Conservation (phyloP, 2,888 invertebrate species). For the Heteromyza rotundicornis region DNA sequence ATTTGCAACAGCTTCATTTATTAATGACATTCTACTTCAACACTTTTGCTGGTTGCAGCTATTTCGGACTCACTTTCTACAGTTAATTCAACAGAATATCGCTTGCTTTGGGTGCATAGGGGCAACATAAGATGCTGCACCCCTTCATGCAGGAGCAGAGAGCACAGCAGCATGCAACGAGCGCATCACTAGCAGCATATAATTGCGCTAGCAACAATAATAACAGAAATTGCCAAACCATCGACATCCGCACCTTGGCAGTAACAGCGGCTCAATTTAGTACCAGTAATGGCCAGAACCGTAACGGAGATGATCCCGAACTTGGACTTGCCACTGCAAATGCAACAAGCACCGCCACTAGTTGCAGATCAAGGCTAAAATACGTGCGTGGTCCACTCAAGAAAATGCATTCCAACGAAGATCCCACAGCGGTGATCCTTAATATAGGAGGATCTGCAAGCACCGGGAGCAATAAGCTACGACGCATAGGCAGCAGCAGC, state of each 20-base stretch:
- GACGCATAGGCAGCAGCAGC: constrained; percentile 31
- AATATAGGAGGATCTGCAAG: constrained; percentile 41
- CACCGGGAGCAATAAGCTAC: constrained; percentile 15
- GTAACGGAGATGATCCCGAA: constrained; percentile 11
- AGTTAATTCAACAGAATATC: too few relatives aligned
- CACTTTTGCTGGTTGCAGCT: too few relatives aligned
- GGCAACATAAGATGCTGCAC: constrained; percentile 33
- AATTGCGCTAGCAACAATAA: constrained; percentile 16
- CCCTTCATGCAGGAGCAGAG: constrained; percentile 29
- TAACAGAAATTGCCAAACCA: constrained; percentile 25
- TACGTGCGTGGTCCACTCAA: constrained; percentile 25
- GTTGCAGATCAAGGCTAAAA: constrained; percentile 24
- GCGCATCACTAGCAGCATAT: constrained; percentile 7
- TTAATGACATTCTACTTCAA: too few relatives aligned
- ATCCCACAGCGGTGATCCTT: constrained; percentile 38
- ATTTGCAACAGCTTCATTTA: too few relatives aligned
- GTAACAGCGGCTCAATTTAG: constrained; percentile 26
- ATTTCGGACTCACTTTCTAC: too few relatives aligned
- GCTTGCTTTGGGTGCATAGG: background rate
- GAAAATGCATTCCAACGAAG: constrained; percentile 57
- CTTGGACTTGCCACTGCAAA: constrained; percentile 16
- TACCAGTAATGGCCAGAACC: constrained; percentile 17
- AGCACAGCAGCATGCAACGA: constrained; percentile 22
- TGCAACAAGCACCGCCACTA: constrained; percentile 21
- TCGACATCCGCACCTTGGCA: constrained; percentile 26